Base-by-base conservation (phyloP, 64 coral and sea anemone genomes). In the Montipora efflorescens region DNA sequence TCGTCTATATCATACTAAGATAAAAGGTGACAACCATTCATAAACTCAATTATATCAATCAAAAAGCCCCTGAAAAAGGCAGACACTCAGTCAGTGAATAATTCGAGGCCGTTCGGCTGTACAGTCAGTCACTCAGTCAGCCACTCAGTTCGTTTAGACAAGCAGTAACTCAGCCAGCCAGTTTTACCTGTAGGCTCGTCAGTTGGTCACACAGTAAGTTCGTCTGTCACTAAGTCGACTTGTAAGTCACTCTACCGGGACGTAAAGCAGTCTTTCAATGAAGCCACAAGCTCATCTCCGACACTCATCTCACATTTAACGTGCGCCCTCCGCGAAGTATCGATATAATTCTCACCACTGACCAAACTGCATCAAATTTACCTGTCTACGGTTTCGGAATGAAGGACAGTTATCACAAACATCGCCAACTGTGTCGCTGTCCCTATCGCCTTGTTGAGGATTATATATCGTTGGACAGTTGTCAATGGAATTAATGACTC, bases 341-440 rank as follows among this genome's bases (percentile, higher is more conserved):
- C 14, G 1, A 4, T 7, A 64, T 16, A 64, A 64, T 64, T 64
- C 61, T 64, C 14, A 64, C 14, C 14, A 12, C 9, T 14, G 11
- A 64, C 14, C 61, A 64, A 15, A 64, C 61, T 64, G 11, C 14
- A 64, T 88, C 0, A 7, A 15, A 50, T 20, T 51, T 87, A 99
- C 95, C 87, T 99, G 98, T 71, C 89, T 74, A 7, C 47, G 62
- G 55, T 99, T 99, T 13, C 47, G 47, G 1, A 36, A 47, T 68
- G 48, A 53, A 5, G 95, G 80, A 53, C 98, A 99, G 86, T 99
- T 99, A 87, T 99, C 98, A 46, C 98, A 99, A 8, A 55, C 22
- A 44, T 99, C 95, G 5, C 98, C 98, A 46, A 99, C 72, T 36
- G 59, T 7, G 50, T 99, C 98, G 11, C 88, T 48, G 53, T 99